Base-by-base conservation (phyloP, 2,113 vertebrate species). In the Crypturellus undulatus region DNA sequence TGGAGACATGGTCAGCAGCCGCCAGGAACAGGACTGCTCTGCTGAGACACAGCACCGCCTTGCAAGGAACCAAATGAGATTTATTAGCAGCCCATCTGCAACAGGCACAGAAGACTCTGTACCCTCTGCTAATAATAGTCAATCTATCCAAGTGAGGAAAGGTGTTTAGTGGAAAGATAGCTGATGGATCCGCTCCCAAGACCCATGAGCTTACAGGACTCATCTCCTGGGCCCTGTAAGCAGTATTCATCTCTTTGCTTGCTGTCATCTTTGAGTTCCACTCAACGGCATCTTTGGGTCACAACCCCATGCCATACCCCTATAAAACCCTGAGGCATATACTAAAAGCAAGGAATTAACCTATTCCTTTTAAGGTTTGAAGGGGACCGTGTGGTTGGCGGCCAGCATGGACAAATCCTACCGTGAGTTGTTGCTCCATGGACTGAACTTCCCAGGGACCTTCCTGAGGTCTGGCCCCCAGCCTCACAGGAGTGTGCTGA, bases 251-350 rank as follows among this genome's bases (percentile, higher is more conserved):
- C 30, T 79, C 32, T 80, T 81, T 75, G n/a, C 40, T 73, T 1
- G 0, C 56, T 18, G 20, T 80, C 25, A 16, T 71, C 62, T 94
- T 88, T 78, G 40, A 88, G 1, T 67, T 79, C 60, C 54, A 82
- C 8, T 58, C 52, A 63, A 59, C 82, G 38, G 6, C 59, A 25
- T 24, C 62, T 45, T 87, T 81, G 60, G 34, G 45, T 45, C 26
- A 4, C 13, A 24, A 24, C 54, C 10, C 54, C 54, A 40, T 0
- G 0, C 22, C 28, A 20, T 22, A 25, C 19, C 16, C 59, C 49
- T 47, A 26, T 69, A 64, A 81, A 69, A 42, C 20, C 30, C 12
- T 0, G 0, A 7, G 4, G 14, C 25, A 84, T 75, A 26, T 16
- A 79, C 26, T 56, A 58, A 76, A 84, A 87, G 21, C 34, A 51